Base-by-base conservation (phyloP, 2,113 vertebrate species). In the Acanthisitta chloris region DNA sequence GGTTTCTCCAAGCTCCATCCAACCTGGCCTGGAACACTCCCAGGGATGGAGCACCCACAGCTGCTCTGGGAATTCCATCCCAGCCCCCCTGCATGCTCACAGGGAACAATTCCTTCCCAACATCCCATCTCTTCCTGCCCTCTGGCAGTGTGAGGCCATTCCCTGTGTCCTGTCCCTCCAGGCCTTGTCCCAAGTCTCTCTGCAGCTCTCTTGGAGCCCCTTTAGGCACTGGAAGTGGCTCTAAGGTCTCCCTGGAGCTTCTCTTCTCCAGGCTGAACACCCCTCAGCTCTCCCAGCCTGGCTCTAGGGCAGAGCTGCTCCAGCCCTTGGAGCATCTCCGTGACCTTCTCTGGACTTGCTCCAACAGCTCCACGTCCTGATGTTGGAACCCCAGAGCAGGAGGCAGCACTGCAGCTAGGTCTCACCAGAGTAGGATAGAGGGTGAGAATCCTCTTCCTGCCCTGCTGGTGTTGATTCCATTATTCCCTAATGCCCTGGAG, bases 301-400 rank as follows among this genome's bases (percentile, higher is more conserved):
- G 15, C 15, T 59, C n/a, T n/a, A 59, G 36, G 14, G 17, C 59
- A 42, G 55, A 76, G 72, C 42, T 11, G 26, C 18, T 76, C 55
- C 72, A 76, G 14, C n/a, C n/a, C 43, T 59, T 0, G 34, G 15
- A 29, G 24, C 70, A 42, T 4, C 70, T 73, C 33, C 2, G 0
- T 0, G 57, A 12, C 17, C 28, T 46, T 15, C n/a, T 48, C 40
- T n/a, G 29, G 36, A 12, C 4, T 2, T 2, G 0, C 58, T 64
- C 38, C 46, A 54, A 14, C 57, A 62, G 33, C 38, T 33, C 5
- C 46, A 33, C 0, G 0, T 54, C 17, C 17, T n/a, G 81, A 0
- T 19, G 36, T 2, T 6, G 13, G 18, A 0, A 2, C 25, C 25
- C 61, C 2, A 4, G 36, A 2, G 31, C 61, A 31, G 61, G 43